Base-by-base conservation (phyloP, 2,797 vertebrate species). In the Poecilia picta region DNA sequence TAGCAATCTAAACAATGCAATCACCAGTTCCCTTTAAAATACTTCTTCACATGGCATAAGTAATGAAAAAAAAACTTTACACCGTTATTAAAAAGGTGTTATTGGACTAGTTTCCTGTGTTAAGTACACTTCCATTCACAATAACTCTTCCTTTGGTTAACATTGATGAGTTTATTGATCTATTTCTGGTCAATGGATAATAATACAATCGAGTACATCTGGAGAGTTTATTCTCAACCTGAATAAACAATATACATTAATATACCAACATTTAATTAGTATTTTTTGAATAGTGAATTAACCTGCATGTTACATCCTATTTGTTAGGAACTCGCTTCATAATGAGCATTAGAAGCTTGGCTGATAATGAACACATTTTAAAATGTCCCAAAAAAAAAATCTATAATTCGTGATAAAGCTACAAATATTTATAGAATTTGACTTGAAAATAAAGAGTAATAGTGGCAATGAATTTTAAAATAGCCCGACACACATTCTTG, bases 401-500 rank as follows among this genome's bases (percentile, higher is more conserved):
- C 11, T 43, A 5, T 43, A n/a, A 41, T n/a, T 70, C 39, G 39
- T 43, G 23, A 15, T n/a, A 15, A 15, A 49, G 46, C 76, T 43
- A n/a, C 23, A 45, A 11, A 39, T 0, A 76, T 36, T 16, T 10
- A 31, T 25, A 47, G 0, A 13, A 36, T 76, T 16, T 0, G 0
- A 23, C 64, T 47, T 46, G 0, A 72, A 77, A 53, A 0, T 8
- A 0, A 74, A 55, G 0, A 25, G 0, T 13, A 64, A 28, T 1
- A 23, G 20, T 1, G 16, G 8, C 11, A 73, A 72, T 18, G 23
- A 51, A 43, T 59, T 43, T 76, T 59, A 80, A 81, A 80, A 57
- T 7, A 45, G 18, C 75, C 51, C 84, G 72, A 81, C 55, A 91
- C 73, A 85, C 81, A 89, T 90, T 85, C 72, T 45, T 74, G 1